Percentiles rank a stretch among this genome's conserved stretches.
These are phyloP conservation scores for Margaritifera margaritifera DNA, from an alignment of 2,888 invertebrate genomes.

Conservation along the genomic window DNA sequence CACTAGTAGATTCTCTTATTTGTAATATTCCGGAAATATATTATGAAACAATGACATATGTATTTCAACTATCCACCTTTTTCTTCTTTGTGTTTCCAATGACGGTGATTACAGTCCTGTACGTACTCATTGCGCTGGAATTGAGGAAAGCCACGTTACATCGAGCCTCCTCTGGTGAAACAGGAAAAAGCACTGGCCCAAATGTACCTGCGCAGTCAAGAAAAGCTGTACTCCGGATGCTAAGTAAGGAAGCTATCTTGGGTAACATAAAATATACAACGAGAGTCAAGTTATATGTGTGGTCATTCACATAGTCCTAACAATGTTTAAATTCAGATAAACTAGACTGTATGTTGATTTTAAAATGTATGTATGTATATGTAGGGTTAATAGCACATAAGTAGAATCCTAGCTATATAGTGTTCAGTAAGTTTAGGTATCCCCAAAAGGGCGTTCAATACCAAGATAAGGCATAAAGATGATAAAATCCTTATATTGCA, in stretches of 20 bases:
- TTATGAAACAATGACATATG: conserved; percentile 47
- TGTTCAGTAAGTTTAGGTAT: too few species aligned
- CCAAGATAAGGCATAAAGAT: too few species aligned
- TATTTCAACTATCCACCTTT: conserved; percentile 86
- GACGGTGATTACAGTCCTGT: conserved; percentile 83
- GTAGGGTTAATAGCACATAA: too few species aligned
- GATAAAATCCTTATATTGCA: too few species aligned
- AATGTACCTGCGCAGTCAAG: conserved; percentile 37
- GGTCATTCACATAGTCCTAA: neutral
- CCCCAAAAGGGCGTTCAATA: too few species aligned
- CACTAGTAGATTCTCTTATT: conserved; percentile 53
- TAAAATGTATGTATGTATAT: neutral
- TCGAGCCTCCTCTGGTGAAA: conserved; percentile 38
- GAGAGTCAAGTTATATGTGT: neutral
- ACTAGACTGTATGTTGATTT: neutral
- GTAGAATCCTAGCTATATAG: too few species aligned
- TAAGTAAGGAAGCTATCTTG: conserved; percentile 47
- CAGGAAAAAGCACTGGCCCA: conserved; percentile 18
- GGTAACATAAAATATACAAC: neutral
- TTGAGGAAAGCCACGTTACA: conserved; percentile 50
- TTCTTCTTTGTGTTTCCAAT: conserved; percentile 87
- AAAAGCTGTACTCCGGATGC: conserved; percentile 61
- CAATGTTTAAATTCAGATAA: neutral
- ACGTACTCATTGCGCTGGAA: conserved; percentile 73
- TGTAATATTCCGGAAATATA: conserved; percentile 61